Conservation (phyloP, 2,888 invertebrate genomes). For the Himalopsyche tibetana region DNA sequence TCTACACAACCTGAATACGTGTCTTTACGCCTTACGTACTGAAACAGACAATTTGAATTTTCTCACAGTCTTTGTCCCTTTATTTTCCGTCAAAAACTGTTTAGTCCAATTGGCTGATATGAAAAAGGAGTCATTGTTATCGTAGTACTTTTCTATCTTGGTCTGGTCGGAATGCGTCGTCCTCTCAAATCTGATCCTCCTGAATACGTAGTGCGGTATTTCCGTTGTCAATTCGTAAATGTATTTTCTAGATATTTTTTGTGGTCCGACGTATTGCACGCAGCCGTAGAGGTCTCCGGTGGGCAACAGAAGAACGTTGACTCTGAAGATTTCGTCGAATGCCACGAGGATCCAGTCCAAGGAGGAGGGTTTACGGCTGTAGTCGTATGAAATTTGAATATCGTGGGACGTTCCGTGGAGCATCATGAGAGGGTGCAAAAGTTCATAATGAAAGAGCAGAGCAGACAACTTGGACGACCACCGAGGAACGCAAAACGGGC, state of each 20-base stretch:
- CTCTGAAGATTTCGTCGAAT: slow-evolving; percentile 71
- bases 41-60: slow-evolving; percentile 57
- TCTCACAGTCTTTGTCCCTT: slow-evolving; percentile 48
- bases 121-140: slow-evolving; percentile 58
- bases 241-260: slow-evolving; percentile 70
- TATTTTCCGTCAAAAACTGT: slow-evolving; percentile 55
- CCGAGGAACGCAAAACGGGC: slow-evolving; percentile 70
- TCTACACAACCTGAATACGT: background rate
- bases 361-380: slow-evolving; percentile 71
- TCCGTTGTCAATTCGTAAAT: slow-evolving; percentile 68
- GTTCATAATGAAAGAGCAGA: slow-evolving; percentile 67
- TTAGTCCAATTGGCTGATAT: slow-evolving; percentile 60
- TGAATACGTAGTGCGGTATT: slow-evolving; percentile 51
- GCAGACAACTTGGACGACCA: slow-evolving; percentile 59
- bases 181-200: slow-evolving; percentile 56
- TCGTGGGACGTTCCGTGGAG: slow-evolving; percentile 55
- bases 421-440: slow-evolving; percentile 70
- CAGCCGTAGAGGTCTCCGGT: slow-evolving; percentile 71
- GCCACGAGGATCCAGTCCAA: slow-evolving; percentile 71
- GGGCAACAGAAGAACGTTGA: slow-evolving; percentile 71
- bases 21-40: slow-evolving; percentile 29
- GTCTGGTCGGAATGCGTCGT: slow-evolving; percentile 59
- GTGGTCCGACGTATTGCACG: slow-evolving; percentile 74
- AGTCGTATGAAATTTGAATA: slow-evolving; percentile 68
- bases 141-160: slow-evolving; percentile 58